phyloP scores from a whole-genome alignment of 1,140 invertebrate genomes.

The Lamellibrachia luymesi region DNA sequence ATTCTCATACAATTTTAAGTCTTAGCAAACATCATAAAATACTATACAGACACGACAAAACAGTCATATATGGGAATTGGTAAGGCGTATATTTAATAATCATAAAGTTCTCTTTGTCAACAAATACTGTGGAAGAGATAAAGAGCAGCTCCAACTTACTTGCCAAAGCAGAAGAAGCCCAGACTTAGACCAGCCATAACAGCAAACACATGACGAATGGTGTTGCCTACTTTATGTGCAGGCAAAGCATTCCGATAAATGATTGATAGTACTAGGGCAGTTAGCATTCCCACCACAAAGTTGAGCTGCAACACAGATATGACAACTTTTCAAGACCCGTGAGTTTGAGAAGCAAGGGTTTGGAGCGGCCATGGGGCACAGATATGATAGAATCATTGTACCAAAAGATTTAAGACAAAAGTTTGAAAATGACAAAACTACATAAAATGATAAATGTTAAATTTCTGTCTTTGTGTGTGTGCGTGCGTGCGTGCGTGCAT shows the following conservation, averaged over 20 bases:
- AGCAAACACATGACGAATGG: neutral
- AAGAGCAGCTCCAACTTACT: neutral
- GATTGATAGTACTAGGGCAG: neutral
- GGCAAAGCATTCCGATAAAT: neutral
- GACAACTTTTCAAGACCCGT: neutral
- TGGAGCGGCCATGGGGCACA: no score
- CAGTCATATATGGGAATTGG: neutral
- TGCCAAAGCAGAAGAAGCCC: constrained; percentile 14
- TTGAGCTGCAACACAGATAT: constrained; percentile 2
- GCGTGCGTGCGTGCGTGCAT: no score
- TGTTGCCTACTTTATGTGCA: neutral
- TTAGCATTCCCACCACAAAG: neutral
- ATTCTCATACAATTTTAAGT: no score
- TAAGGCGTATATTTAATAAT: neutral
- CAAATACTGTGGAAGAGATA: neutral
- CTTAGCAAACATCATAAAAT: no score
- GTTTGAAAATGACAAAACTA: no score
- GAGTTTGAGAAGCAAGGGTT: no score
- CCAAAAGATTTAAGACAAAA: no score
- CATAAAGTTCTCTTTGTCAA: neutral
- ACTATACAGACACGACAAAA: no score
- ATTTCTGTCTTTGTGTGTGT: no score
- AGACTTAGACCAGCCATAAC: neutral
- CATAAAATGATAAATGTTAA: no score
- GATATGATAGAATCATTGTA: no score